phyloP scores from a whole-genome alignment of 2,797 vertebrate genomes.

The Pteronotus mesoamericanus region DNA sequence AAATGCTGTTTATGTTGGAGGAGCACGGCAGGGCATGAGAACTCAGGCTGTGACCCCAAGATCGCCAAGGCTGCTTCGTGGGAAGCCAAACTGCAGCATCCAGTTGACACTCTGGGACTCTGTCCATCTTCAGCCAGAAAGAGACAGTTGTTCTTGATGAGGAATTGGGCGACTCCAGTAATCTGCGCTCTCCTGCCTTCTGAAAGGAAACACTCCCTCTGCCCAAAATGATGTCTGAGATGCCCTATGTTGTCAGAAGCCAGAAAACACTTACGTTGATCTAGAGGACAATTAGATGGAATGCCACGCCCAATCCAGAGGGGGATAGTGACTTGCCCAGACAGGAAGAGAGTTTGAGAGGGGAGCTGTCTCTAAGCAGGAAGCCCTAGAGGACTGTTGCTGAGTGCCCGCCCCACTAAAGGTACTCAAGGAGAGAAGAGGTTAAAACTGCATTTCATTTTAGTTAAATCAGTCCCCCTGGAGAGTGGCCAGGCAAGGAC shows the following conservation, averaged over 20 bases:
- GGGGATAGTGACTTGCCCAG: neutral
- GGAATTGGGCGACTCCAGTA: neutral
- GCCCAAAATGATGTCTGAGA: neutral
- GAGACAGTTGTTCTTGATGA: neutral
- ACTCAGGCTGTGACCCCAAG: neutral
- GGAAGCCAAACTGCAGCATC: neutral
- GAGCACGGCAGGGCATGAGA: neutral
- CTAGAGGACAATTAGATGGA: neutral
- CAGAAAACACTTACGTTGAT: neutral
- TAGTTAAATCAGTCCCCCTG: neutral
- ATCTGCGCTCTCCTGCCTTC: neutral
- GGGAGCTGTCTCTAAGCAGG: neutral
- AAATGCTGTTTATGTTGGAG: neutral
- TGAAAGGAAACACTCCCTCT: neutral
- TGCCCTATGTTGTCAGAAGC: neutral
- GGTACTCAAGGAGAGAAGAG: neutral
- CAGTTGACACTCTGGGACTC: rapidly evolving
- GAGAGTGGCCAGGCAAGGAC: neutral
- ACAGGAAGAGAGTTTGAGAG: neutral
- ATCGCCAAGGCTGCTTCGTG: neutral
- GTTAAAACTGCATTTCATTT: neutral
- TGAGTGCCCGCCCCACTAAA: neutral
- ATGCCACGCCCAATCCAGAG: neutral
- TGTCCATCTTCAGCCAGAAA: neutral
- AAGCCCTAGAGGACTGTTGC: neutral